Conservation (phyloP, 2,113 vertebrate species). For the Channa maculata region DNA sequence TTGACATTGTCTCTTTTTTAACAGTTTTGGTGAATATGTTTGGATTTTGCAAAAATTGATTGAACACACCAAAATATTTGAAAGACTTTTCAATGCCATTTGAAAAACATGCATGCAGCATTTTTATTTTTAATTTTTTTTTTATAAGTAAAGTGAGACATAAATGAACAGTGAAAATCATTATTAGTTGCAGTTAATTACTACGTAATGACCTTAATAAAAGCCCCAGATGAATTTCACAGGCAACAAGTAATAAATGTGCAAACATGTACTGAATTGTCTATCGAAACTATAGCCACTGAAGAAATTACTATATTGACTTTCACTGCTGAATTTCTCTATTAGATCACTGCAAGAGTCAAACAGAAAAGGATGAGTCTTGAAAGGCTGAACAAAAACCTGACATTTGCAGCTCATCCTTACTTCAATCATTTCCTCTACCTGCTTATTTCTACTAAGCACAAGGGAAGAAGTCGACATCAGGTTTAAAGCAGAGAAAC, state of each 20-base stretch:
- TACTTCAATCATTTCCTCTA: neutral
- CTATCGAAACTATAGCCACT: neutral
- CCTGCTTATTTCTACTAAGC: neutral
- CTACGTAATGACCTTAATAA: neutral
- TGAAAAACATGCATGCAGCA: too few relatives aligned
- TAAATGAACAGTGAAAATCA: too few relatives aligned
- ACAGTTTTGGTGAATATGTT: too few relatives aligned
- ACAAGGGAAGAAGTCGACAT: neutral
- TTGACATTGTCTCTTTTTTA: too few relatives aligned
- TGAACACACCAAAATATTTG: too few relatives aligned
- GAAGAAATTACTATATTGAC: neutral
- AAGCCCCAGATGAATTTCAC: neutral
- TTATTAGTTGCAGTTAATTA: neutral
- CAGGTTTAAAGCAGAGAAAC: neutral
- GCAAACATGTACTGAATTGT: neutral
- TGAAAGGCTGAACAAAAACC: neutral
- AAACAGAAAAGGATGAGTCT: neutral
- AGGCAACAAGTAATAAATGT: neutral
- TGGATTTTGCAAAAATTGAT: too few relatives aligned
- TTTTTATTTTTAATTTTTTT: too few relatives aligned
- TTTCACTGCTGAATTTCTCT: neutral
- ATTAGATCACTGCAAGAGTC: neutral
- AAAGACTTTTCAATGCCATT: too few relatives aligned
- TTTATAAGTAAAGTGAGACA: too few relatives aligned
- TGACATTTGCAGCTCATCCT: neutral